A percentile compares a stretch with the other conserved stretches of the same genome.
Evolutionary conservation across 2,888 invertebrate species (phyloP).

Genomic region (Elegia similella): DNA sequence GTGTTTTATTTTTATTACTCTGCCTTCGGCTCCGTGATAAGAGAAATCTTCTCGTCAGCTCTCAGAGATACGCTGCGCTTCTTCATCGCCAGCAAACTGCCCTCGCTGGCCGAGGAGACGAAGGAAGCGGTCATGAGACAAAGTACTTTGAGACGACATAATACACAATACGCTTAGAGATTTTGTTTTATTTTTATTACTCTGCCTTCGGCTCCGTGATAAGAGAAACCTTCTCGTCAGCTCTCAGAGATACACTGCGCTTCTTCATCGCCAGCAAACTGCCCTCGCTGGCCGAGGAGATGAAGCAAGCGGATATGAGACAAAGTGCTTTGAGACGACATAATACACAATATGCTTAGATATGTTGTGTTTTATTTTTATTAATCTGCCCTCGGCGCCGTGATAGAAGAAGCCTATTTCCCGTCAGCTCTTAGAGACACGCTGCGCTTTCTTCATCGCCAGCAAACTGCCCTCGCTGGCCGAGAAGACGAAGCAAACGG

Average conservation of each 20-base stretch:
- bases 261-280: conserved; percentile 56
- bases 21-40: conserved; percentile 60
- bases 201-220: conserved; percentile 64
- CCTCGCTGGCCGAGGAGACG: conserved; percentile 34
- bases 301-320: conserved; percentile 29
- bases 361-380: conserved; percentile 46
- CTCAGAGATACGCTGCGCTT: conserved; percentile 55
- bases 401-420: conserved; percentile 47
- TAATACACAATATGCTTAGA: conserved; percentile 2
- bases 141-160: conserved; percentile 20
- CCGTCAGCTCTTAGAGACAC: conserved; percentile 57
- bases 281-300: conserved; percentile 33
- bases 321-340: conserved; percentile 26
- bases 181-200: conserved; percentile 59
- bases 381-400: conserved; percentile 69
- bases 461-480: conserved; percentile 40
- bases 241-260: conserved; percentile 51
- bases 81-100: conserved; percentile 51
- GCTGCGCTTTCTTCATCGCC: conserved; percentile 52
- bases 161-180: conserved; percentile 1
- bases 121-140: conserved; percentile 31
- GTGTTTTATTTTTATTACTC: conserved; percentile 63
- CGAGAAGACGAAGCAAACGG: conserved; percentile 29
- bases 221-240: conserved; percentile 45
- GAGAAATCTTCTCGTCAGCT: conserved; percentile 46